Percentiles rank a stretch among this genome's conserved stretches.
These are phyloP conservation scores for Equus przewalskii DNA, from an alignment of 2,113 vertebrate genomes.

Conservation along the genomic window DNA sequence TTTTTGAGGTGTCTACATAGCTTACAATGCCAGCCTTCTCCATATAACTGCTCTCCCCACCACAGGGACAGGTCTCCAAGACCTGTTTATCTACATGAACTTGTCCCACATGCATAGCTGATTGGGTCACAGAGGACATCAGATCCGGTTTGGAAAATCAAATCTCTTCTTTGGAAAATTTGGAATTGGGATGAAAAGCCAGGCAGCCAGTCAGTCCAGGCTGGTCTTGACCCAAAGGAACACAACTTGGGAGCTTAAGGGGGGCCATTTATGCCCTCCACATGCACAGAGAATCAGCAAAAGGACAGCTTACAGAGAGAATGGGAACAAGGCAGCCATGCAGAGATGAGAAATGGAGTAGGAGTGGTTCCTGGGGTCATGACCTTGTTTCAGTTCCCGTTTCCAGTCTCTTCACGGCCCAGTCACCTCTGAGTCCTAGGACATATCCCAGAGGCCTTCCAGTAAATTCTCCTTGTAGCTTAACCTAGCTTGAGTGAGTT, in stretches of 20 bases:
- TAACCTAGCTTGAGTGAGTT: neutral
- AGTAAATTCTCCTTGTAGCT: neutral
- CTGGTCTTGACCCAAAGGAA: neutral
- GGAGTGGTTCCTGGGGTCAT: neutral
- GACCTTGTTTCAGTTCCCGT: neutral
- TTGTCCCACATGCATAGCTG: neutral
- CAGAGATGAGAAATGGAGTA: neutral
- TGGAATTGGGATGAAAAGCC: neutral
- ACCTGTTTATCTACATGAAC: neutral
- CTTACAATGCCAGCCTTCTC: neutral
- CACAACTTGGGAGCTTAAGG: neutral
- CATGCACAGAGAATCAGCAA: neutral
- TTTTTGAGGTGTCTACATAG: neutral
- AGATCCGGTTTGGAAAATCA: neutral
- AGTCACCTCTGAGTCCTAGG: neutral
- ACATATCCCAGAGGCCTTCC: neutral
- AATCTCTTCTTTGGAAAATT: slow-evolving; percentile 7
- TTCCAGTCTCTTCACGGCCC: neutral
- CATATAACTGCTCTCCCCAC: neutral
- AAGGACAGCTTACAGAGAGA: neutral
- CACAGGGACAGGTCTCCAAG: neutral
- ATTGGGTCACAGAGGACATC: neutral
- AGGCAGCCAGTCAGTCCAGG: neutral
- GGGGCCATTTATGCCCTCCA: neutral
- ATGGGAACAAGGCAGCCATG: neutral